phyloP scores from a whole-genome alignment of 2,888 invertebrate genomes.

The Eupithecia centaureata region DNA sequence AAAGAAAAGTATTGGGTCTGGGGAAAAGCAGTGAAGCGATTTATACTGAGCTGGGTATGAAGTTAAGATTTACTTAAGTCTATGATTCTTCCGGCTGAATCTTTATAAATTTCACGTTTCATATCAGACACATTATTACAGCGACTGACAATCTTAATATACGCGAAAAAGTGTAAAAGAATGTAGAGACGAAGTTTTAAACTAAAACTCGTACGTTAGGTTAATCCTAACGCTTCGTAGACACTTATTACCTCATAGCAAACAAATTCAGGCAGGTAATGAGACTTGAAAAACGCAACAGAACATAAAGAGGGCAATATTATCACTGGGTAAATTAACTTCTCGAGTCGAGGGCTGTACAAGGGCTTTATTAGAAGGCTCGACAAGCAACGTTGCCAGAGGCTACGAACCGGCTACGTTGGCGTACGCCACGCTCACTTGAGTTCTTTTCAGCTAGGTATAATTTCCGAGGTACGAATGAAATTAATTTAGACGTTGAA shows the following conservation, averaged over 20 bases:
- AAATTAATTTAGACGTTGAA: slow-evolving; percentile 26
- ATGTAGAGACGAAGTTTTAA: background rate
- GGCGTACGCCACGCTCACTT: slow-evolving; percentile 31
- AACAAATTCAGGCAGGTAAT: slow-evolving; percentile 47
- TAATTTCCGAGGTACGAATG: slow-evolving; percentile 11
- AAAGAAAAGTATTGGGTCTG: slow-evolving; percentile 31
- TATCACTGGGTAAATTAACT: slow-evolving; percentile 57
- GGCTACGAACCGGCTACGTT: slow-evolving; percentile 33
- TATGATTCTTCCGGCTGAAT: background rate
- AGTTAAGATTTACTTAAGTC: slow-evolving; percentile 1
- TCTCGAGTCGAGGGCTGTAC: slow-evolving; percentile 49
- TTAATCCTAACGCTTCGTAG: slow-evolving; percentile 32
- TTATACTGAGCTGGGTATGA: slow-evolving; percentile 5
- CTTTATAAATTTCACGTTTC: background rate
- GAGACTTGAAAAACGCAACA: slow-evolving; percentile 53
- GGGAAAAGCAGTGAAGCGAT: slow-evolving; percentile 6
- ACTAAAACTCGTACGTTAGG: background rate
- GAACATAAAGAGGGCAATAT: slow-evolving; percentile 54
- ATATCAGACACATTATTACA: background rate
- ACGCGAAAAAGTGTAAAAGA: background rate
- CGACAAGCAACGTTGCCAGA: slow-evolving; percentile 37
- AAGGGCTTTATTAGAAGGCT: slow-evolving; percentile 54
- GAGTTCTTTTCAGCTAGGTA: slow-evolving; percentile 30
- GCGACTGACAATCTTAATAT: background rate
- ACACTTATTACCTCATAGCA: slow-evolving; percentile 43